These are phyloP conservation scores for Chrysolina oricalcia DNA, from an alignment of 2,888 invertebrate genomes.

Conservation along the genomic window DNA sequence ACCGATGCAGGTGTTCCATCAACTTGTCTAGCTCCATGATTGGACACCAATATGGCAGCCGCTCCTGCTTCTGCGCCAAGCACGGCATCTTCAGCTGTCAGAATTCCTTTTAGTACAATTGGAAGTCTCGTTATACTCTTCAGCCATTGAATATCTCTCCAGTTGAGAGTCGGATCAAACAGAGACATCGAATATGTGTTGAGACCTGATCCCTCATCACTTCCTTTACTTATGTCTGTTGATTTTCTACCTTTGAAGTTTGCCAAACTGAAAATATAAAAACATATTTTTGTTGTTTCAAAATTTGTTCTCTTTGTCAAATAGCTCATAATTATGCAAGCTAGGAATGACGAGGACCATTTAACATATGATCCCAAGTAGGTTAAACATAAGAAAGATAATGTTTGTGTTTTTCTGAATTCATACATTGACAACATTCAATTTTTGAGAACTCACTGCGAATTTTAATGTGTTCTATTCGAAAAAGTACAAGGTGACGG, in stretches of 20 bases:
- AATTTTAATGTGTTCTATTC: too few species aligned
- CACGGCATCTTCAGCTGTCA: slow-evolving; percentile 90
- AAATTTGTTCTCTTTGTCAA: too few species aligned
- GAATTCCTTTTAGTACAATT: slow-evolving; percentile 88
- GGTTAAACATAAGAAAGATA: too few species aligned
- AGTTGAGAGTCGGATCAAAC: slow-evolving; percentile 87
- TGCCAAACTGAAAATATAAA: slow-evolving; percentile 77
- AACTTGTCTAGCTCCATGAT: slow-evolving; percentile 94
- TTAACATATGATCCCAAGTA: too few species aligned
- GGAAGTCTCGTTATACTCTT: slow-evolving; percentile 85
- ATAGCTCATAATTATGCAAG: too few species aligned
- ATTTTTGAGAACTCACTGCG: too few species aligned
- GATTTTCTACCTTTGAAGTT: slow-evolving; percentile 81
- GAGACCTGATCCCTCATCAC: slow-evolving; percentile 80
- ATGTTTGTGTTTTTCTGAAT: too few species aligned
- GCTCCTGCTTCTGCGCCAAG: slow-evolving; percentile 84
- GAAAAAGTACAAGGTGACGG: too few species aligned
- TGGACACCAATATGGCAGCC: slow-evolving; percentile 89
- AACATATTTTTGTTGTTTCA: background rate
- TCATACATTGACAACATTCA: too few species aligned
- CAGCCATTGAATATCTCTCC: slow-evolving; percentile 92
- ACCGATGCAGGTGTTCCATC: slow-evolving; percentile 90
- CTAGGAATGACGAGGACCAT: too few species aligned
- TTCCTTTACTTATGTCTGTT: slow-evolving; percentile 68
- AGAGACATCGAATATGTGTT: slow-evolving; percentile 84